phyloP scores from a whole-genome alignment of 2,113 vertebrate species.

The Pelmatolapia mariae region DNA sequence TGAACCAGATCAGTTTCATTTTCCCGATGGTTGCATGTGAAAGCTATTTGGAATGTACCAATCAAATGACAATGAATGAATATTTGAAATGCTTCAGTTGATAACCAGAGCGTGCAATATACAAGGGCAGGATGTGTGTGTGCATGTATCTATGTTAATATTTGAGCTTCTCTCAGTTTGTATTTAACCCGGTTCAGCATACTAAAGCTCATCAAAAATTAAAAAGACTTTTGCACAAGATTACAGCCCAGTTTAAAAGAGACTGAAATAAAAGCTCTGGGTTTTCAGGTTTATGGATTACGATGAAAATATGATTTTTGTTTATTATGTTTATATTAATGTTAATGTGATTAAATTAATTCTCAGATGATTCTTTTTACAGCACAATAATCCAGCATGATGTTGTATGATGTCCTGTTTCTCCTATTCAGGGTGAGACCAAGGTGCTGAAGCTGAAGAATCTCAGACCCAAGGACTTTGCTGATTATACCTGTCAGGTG shows the following conservation, averaged over 20 bases:
- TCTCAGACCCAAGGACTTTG: slow-evolving; percentile 89
- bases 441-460: slow-evolving; percentile 98
- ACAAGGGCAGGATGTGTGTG: not conserved
- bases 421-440: slow-evolving; percentile 84
- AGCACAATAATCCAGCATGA: not conserved
- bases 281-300: not conserved
- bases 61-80: not conserved
- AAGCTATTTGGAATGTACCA: slow-evolving; percentile 25
- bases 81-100: not conserved
- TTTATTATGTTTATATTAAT: not conserved
- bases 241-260: slow-evolving; percentile 22
- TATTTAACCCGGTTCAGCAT: slow-evolving; percentile 10
- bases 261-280: not conserved
- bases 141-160: not conserved
- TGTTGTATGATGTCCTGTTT: not conserved
- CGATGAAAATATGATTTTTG: not conserved
- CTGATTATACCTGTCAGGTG: slow-evolving; percentile 94
- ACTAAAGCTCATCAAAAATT: slow-evolving; percentile 22
- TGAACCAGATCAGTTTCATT: slow-evolving; percentile 30
- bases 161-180: not conserved
- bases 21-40: not conserved
- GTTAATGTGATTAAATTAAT: not conserved
- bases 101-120: not conserved
- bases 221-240: slow-evolving; percentile 12
- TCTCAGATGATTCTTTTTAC: not conserved